A percentile compares a stretch with the other conserved stretches of the same genome.
Evolutionary conservation across 2,888 invertebrate genomes (phyloP).

Genomic region (Chaitophorus viminalis): DNA sequence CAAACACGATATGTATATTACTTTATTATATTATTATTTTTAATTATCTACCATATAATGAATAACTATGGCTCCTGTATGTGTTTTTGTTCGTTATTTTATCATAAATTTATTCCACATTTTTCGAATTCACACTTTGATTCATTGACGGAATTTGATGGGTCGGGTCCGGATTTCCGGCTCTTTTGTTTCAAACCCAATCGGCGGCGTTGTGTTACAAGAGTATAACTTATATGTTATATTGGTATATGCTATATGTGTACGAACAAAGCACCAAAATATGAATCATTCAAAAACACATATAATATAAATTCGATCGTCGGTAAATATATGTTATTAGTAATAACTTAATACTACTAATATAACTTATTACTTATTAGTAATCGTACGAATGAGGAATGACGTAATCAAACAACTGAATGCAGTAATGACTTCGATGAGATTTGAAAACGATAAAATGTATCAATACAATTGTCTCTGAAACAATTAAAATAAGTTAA

Average conservation of each 20-base stretch:
- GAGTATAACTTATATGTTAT: too few species aligned
- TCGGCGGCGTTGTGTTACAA: background rate
- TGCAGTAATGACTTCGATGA: background rate
- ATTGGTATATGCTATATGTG: background rate
- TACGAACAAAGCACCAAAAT: background rate
- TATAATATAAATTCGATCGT: background rate
- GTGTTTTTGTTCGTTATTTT: background rate
- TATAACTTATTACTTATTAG: too few species aligned
- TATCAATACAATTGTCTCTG: too few species aligned
- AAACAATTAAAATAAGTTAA: background rate
- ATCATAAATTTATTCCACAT: background rate
- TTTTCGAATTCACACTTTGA: background rate
- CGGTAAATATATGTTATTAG: too few species aligned
- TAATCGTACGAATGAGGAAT: too few species aligned
- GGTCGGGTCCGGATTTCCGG: constrained; percentile 22
- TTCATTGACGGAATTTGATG: background rate
- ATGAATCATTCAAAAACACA: background rate
- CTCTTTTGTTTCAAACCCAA: constrained; percentile 13
- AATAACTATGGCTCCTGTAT: background rate
- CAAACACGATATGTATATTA: background rate
- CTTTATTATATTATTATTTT: too few species aligned
- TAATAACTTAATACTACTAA: too few species aligned
- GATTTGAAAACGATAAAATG: background rate
- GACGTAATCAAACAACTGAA: background rate
- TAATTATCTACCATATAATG: background rate